These are phyloP conservation scores for Macrotrachela quadricornifera DNA, from an alignment of 1,140 invertebrate genomes.

Conservation along the genomic window DNA sequence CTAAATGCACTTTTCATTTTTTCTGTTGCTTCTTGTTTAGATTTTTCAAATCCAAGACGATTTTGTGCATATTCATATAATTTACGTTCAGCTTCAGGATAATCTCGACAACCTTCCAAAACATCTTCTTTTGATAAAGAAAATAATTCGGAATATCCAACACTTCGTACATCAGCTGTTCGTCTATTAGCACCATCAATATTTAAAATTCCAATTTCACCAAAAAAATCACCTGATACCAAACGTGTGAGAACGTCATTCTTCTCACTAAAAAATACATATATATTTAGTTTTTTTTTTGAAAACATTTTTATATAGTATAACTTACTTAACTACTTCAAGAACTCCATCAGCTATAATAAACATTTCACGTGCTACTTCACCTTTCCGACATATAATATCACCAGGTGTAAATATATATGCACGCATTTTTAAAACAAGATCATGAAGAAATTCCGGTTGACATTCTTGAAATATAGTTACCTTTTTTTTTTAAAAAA, in stretches of 20 bases:
- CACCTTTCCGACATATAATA: slow-evolving; percentile 75
- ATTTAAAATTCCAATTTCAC: slow-evolving; percentile 87
- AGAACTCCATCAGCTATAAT: slow-evolving; percentile 88
- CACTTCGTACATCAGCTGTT: slow-evolving; percentile 77
- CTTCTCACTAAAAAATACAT: slow-evolving; percentile 58
- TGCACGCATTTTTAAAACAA: slow-evolving; percentile 89
- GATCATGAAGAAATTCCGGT: slow-evolving; percentile 80
- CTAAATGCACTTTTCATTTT: no score
- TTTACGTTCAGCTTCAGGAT: slow-evolving; percentile 59
- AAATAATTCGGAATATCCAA: slow-evolving; percentile 83
- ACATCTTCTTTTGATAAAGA: slow-evolving; percentile 83
- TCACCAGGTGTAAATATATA: slow-evolving; percentile 91
- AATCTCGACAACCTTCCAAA: slow-evolving; percentile 75
- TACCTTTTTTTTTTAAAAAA: slow-evolving; percentile 42
- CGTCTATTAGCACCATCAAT: slow-evolving; percentile 61
- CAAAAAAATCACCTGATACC: slow-evolving; percentile 90
- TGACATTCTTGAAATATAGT: slow-evolving; percentile 80
- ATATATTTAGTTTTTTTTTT: slow-evolving; percentile 9
- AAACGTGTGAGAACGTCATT: slow-evolving; percentile 77
- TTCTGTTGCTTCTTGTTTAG: no score
- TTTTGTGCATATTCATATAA: no score
- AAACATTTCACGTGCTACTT: slow-evolving; percentile 88
- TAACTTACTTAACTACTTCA: slow-evolving; percentile 47
- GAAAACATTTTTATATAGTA: not conserved
- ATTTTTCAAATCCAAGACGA: no score